These are phyloP conservation scores for Lasaia peninsularis DNA, from an alignment of 1,140 invertebrate genomes.

Conservation along the genomic window DNA sequence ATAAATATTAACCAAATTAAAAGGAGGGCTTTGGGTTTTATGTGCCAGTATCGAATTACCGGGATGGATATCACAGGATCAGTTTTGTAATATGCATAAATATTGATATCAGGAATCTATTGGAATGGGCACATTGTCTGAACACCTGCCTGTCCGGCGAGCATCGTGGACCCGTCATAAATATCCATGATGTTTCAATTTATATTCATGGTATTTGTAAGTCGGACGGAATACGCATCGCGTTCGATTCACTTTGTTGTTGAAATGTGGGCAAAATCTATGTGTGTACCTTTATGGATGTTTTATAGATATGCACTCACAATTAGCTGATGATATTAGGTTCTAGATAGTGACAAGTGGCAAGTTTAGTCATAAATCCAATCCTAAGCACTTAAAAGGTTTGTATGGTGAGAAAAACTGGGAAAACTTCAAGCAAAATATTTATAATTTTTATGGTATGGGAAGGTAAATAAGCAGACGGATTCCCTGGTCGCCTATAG, in stretches of 20 bases:
- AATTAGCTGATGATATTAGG: too few relatives aligned
- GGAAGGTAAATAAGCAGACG: too few relatives aligned
- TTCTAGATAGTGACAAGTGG: too few relatives aligned
- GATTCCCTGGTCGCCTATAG: too few relatives aligned
- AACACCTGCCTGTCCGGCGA: slow-evolving; percentile 60
- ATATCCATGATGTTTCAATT: slow-evolving; percentile 76
- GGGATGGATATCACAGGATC: slow-evolving; percentile 51
- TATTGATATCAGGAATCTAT: slow-evolving; percentile 69
- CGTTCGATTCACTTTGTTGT: slow-evolving; percentile 72
- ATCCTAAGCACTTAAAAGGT: too few relatives aligned
- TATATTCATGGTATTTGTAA: slow-evolving; percentile 77
- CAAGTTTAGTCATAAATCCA: too few relatives aligned
- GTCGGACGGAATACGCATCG: slow-evolving; percentile 68
- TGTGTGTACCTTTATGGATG: not conserved
- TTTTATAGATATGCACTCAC: not conserved
- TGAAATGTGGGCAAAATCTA: slow-evolving; percentile 42
- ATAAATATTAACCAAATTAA: slow-evolving; percentile 14
- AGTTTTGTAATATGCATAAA: slow-evolving; percentile 68
- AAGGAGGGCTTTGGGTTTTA: slow-evolving; percentile 31
- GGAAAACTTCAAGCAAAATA: too few relatives aligned
- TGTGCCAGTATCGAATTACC: slow-evolving; percentile 36
- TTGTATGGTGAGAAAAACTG: too few relatives aligned
- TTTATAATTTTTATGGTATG: too few relatives aligned
- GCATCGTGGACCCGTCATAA: slow-evolving; percentile 62
- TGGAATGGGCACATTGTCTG: slow-evolving; percentile 61